Conservation (phyloP, 2,113 vertebrate genomes). For the Illadopsis cleaveri region DNA sequence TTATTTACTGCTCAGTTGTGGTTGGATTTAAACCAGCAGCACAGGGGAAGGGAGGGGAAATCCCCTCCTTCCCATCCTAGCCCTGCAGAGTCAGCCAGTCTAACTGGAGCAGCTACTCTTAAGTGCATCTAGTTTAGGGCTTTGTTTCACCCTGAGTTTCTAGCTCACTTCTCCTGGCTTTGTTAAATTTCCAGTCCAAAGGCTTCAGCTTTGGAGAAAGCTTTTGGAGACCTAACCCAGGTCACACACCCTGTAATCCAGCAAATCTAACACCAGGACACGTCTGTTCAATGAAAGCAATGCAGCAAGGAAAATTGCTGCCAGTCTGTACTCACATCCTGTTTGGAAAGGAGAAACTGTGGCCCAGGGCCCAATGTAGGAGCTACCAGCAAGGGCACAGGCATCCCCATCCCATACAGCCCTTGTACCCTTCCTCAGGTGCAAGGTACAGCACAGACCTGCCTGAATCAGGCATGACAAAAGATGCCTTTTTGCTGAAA, state of each 20-base stretch:
- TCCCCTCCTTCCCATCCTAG: conserved; percentile 2
- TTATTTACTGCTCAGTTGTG: conserved; percentile 20
- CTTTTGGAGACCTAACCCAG: neutral
- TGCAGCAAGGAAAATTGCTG: neutral
- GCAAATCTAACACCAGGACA: neutral
- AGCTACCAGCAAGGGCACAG: neutral
- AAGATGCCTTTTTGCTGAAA: neutral
- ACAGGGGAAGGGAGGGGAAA: conserved; percentile 22
- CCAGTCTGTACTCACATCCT: neutral
- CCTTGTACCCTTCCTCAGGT: rapidly evolving
- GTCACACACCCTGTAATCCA: neutral
- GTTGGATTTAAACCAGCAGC: conserved; percentile 37
- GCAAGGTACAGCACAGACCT: neutral
- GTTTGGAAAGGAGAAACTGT: neutral
- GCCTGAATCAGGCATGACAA: neutral
- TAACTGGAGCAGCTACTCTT: conserved; percentile 22
- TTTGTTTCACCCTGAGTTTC: neutral
- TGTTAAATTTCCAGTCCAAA: neutral
- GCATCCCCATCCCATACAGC: neutral
- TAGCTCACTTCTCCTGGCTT: neutral
- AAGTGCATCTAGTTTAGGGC: neutral
- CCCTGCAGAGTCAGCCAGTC: neutral
- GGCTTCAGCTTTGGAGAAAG: neutral
- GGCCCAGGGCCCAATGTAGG: rapidly evolving
- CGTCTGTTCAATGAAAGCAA: neutral